Evolutionary conservation across 1,140 invertebrate species (phyloP).

Genomic region (Mizuhopecten yessoensis): DNA sequence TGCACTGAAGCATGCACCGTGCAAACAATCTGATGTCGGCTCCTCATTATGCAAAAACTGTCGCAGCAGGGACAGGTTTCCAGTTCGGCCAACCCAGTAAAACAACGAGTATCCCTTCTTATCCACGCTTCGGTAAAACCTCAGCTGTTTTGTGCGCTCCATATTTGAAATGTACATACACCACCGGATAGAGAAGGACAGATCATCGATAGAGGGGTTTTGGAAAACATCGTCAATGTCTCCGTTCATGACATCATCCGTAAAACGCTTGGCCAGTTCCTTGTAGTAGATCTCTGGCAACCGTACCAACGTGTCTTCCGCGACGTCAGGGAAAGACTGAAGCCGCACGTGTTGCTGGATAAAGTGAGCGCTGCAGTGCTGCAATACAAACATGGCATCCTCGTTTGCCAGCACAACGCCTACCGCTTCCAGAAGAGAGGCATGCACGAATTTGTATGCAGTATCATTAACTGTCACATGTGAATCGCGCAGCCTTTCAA

Average conservation of each 20-base stretch:
- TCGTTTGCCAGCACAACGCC: neutral
- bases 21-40: neutral
- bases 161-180: neutral
- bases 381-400: neutral
- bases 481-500: neutral
- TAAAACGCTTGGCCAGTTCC: neutral
- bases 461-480: neutral
- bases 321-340: neutral
- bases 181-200: neutral
- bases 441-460: neutral
- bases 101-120: neutral
- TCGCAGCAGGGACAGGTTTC: neutral
- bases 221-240: neutral
- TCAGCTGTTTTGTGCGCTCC: neutral
- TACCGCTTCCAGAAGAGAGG: neutral
- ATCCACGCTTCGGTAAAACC: neutral
- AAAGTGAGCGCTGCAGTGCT: neutral
- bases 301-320: neutral
- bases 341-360: neutral
- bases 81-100: neutral
- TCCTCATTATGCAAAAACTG: constrained; percentile 6
- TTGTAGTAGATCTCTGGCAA: neutral
- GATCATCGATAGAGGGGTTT: neutral
- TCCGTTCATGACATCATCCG: neutral
- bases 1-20: neutral